Conservation (phyloP, 2,888 invertebrate species). For the Helicoverpa assulta region DNA sequence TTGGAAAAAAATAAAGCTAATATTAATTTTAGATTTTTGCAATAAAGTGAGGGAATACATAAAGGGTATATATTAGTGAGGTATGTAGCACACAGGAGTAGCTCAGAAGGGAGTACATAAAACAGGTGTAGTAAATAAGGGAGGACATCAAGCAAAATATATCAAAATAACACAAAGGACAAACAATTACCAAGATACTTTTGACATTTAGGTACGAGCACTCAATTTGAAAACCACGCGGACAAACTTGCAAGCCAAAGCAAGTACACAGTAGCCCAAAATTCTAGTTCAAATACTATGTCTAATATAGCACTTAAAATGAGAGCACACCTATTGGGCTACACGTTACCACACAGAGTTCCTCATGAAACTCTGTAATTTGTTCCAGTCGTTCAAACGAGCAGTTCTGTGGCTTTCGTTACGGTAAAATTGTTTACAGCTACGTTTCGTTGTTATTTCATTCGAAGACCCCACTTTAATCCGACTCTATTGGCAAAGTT, state of each 20-base stretch:
- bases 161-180: too few relatives aligned
- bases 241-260: neutral
- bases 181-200: too few relatives aligned
- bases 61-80: too few relatives aligned
- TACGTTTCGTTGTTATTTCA: slow-evolving; percentile 18
- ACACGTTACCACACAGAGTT: slow-evolving; percentile 43
- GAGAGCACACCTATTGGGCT: slow-evolving; percentile 18
- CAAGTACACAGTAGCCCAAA: neutral
- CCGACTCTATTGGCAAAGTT: slow-evolving; percentile 2
- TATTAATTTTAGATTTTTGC: too few relatives aligned
- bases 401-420: slow-evolving; percentile 3
- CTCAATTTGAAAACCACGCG: neutral
- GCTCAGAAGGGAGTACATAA: too few relatives aligned
- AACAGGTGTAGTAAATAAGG: too few relatives aligned
- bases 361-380: slow-evolving; percentile 45
- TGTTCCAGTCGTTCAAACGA: slow-evolving; percentile 48
- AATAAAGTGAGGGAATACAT: too few relatives aligned
- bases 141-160: too few relatives aligned
- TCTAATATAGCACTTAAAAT: slow-evolving; percentile 34
- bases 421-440: slow-evolving; percentile 33
- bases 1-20: too few relatives aligned
- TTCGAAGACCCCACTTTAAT: slow-evolving; percentile 12
- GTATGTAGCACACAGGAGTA: too few relatives aligned
- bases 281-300: neutral
- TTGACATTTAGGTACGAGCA: neutral